Evolutionary conservation across 2,888 invertebrate genomes (phyloP).

Genomic region (Tyria jacobaeae): DNA sequence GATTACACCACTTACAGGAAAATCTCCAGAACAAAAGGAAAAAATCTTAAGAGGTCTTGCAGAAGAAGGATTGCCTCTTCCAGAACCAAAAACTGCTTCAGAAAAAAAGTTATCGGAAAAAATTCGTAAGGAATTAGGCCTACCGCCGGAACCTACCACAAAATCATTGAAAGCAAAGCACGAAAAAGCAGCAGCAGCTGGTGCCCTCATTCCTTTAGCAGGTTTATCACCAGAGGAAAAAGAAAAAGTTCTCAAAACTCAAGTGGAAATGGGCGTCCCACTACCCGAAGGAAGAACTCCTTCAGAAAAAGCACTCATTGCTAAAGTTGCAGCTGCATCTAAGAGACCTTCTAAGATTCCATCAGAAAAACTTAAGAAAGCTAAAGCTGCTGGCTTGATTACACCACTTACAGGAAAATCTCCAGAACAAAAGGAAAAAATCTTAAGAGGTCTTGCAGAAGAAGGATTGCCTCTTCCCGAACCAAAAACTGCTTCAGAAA

Average conservation of each 20-base stretch:
- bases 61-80: slow-evolving; percentile 31
- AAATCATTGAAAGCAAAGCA: slow-evolving; percentile 38
- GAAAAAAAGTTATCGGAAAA: slow-evolving; percentile 52
- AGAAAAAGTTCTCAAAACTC: slow-evolving; percentile 36
- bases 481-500: slow-evolving; percentile 16
- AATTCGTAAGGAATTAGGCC: slow-evolving; percentile 51
- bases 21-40: slow-evolving; percentile 45
- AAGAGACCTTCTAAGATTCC: neutral
- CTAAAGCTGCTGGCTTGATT: slow-evolving; percentile 41
- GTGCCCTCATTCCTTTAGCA: slow-evolving; percentile 40
- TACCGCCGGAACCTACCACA: slow-evolving; percentile 53
- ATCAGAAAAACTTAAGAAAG: slow-evolving; percentile 25
- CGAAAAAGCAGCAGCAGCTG: slow-evolving; percentile 46
- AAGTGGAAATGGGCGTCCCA: slow-evolving; percentile 35
- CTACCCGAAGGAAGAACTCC: slow-evolving; percentile 34
- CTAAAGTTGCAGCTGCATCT: slow-evolving; percentile 25
- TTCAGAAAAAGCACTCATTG: slow-evolving; percentile 36
- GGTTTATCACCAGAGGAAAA: slow-evolving; percentile 39
- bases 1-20: slow-evolving; percentile 39
- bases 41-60: slow-evolving; percentile 42
- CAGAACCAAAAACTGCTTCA: slow-evolving; percentile 34
- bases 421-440: slow-evolving; percentile 25
- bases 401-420: slow-evolving; percentile 40
- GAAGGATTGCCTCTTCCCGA: slow-evolving; percentile 14
- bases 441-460: slow-evolving; percentile 6